Evolutionary conservation across 2,797 vertebrate species (phyloP).

Genomic region (Nannoperca obscura): DNA sequence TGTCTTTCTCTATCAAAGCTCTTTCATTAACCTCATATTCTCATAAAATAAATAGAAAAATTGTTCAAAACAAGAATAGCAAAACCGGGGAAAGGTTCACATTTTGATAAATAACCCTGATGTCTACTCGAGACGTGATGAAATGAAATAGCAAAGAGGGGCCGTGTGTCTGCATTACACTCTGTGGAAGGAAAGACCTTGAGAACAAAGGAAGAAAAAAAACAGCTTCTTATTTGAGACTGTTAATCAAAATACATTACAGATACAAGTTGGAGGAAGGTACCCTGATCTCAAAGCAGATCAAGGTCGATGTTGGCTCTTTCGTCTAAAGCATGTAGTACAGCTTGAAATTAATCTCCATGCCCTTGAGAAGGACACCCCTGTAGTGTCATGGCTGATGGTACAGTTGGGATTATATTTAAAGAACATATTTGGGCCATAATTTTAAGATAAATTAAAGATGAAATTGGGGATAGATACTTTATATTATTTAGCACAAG

Average conservation of each 20-base stretch:
- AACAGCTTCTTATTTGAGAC: constrained; percentile 23
- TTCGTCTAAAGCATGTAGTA: constrained; percentile 46
- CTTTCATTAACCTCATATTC: neutral
- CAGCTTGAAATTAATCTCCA: constrained; percentile 50
- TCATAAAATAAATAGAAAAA: neutral
- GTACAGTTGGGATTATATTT: constrained; percentile 12
- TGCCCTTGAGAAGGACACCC: constrained; percentile 32
- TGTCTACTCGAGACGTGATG: neutral
- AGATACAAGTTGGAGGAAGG: constrained; percentile 37
- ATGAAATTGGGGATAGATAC: neutral
- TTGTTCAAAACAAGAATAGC: neutral
- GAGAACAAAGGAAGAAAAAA: neutral
- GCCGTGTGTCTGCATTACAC: neutral
- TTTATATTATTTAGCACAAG: neutral
- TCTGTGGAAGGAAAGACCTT: constrained; percentile 28
- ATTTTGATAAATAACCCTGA: constrained; percentile 23
- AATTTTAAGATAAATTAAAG: neutral
- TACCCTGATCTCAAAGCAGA: constrained; percentile 26
- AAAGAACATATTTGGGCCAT: neutral
- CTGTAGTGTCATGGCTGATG: constrained; percentile 27
- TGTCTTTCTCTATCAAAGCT: neutral
- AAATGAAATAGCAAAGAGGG: constrained; percentile 21
- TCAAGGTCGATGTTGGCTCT: constrained; percentile 47
- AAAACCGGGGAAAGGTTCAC: constrained; percentile 5
- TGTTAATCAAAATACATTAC: constrained; percentile 54